These are phyloP conservation scores for Samia ricini DNA, from an alignment of 1,140 invertebrate genomes.

Conservation along the genomic window DNA sequence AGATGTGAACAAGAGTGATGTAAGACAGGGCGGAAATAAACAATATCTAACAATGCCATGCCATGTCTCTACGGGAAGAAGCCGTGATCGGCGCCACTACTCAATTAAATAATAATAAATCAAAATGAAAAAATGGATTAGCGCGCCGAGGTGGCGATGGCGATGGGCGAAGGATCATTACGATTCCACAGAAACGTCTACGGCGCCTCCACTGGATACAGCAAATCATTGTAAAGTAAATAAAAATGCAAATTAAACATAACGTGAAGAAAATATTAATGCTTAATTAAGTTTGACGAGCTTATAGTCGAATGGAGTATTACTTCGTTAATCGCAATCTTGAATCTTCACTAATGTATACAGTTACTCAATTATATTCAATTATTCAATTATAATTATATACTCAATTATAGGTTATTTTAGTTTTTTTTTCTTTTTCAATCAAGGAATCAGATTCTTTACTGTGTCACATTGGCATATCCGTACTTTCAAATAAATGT, in stretches of 20 bases:
- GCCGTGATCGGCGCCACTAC: slow-evolving; percentile 50
- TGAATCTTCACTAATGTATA: no score
- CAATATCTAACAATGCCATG: slow-evolving; percentile 62
- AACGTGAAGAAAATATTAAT: slow-evolving; percentile 39
- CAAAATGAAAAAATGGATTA: slow-evolving; percentile 17
- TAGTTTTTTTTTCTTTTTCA: no score
- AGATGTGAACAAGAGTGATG: slow-evolving; percentile 15
- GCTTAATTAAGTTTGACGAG: not conserved
- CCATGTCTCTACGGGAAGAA: slow-evolving; percentile 55
- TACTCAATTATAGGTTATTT: no score
- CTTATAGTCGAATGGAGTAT: not conserved
- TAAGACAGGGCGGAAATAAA: slow-evolving; percentile 52
- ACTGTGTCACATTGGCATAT: no score
- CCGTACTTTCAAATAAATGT: no score
- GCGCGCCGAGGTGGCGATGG: slow-evolving; percentile 10
- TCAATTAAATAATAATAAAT: slow-evolving; percentile 37
- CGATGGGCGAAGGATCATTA: not conserved
- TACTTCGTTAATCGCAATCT: not conserved
- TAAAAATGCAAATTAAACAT: slow-evolving; percentile 63
- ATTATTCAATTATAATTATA: no score
- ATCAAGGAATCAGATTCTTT: no score
- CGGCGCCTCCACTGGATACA: slow-evolving; percentile 14
- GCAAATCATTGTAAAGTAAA: slow-evolving; percentile 55
- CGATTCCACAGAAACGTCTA: no score
- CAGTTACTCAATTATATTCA: no score